Percentiles rank a stretch among this genome's conserved stretches.
Evolutionary conservation across 1,140 invertebrate genomes (phyloP).

Genomic region (Lepidurus couesii): DNA sequence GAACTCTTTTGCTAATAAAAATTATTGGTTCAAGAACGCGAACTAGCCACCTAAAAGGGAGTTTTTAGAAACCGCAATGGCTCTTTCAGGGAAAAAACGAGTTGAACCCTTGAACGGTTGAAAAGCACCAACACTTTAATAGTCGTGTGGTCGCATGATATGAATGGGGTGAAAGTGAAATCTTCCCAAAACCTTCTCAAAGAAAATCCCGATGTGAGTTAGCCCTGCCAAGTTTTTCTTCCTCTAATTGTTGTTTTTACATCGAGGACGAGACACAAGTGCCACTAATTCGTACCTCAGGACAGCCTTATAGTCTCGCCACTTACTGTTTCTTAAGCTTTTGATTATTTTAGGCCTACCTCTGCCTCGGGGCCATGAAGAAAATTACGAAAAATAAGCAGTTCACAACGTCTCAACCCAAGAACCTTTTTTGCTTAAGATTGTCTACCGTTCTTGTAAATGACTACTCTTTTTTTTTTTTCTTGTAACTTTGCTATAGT

Average conservation of each 20-base stretch:
- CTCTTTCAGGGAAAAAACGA: not conserved
- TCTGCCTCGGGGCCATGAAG: no score
- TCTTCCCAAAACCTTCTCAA: not conserved
- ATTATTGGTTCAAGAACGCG: no score
- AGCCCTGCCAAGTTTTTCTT: not conserved
- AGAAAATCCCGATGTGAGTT: not conserved
- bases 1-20: no score
- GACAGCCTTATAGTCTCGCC: not conserved
- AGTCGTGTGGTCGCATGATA: not conserved
- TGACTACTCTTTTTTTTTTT: no score
- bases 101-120: not conserved
- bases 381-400: no score
- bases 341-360: no score
- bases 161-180: not conserved
- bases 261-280: not conserved
- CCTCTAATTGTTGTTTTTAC: constrained; percentile 3
- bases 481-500: no score
- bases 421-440: no score
- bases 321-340: not conserved
- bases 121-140: not conserved
- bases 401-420: no score
- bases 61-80: no score
- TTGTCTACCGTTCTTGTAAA: no score
- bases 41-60: no score
- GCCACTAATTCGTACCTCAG: not conserved